These are phyloP conservation scores for Ctenopoma multispine DNA, from an alignment of 2,797 vertebrate species.

Conservation along the genomic window DNA sequence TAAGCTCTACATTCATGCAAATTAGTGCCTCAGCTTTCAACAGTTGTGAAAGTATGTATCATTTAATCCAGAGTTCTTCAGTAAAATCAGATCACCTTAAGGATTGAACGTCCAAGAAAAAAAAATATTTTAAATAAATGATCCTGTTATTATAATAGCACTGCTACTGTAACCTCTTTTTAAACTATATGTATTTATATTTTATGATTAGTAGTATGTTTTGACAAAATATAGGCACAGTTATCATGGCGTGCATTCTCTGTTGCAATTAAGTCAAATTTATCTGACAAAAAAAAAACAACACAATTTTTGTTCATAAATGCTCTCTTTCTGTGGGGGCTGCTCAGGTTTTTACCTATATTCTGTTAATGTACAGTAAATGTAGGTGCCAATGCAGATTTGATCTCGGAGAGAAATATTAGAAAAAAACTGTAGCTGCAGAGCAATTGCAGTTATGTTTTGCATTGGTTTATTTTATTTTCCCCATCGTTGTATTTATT, in stretches of 20 bases:
- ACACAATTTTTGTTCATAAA: neutral
- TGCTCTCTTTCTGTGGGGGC: neutral
- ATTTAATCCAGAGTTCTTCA: too few relatives aligned
- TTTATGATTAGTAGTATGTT: neutral
- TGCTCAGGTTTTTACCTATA: too few relatives aligned
- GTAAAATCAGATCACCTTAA: neutral
- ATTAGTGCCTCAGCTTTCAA: neutral
- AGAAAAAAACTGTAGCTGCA: neutral
- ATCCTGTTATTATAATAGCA: too few relatives aligned
- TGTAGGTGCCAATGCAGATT: too few relatives aligned
- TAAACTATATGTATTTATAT: too few relatives aligned
- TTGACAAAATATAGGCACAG: neutral
- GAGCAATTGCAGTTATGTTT: neutral
- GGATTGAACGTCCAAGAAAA: neutral
- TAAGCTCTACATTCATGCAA: too few relatives aligned
- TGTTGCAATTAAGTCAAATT: neutral
- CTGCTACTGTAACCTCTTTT: too few relatives aligned
- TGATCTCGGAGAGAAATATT: too few relatives aligned
- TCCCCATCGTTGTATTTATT: slow-evolving; percentile 4
- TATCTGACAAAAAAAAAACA: too few relatives aligned
- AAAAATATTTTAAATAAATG: too few relatives aligned
- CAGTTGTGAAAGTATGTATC: neutral
- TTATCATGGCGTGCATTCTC: neutral
- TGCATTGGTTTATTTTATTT: neutral
- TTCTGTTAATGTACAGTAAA: too few relatives aligned